Base-by-base conservation (phyloP, 2,113 vertebrate species). In the Misgurnus mizolepis region DNA sequence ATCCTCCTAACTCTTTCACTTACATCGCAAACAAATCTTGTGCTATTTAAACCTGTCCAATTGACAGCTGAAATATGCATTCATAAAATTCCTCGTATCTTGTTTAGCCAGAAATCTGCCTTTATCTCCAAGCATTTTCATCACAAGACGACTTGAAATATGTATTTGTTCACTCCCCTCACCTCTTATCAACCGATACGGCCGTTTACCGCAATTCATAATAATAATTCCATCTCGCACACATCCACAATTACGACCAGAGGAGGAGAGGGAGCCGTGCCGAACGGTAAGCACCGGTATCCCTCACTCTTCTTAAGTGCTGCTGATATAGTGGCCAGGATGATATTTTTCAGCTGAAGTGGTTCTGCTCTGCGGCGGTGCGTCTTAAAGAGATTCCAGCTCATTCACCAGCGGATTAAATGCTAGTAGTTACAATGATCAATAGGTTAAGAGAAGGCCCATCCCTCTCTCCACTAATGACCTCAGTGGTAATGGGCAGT, bases 401-500 rank as follows among this genome's bases (percentile, higher is more conserved):
- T 96, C 95, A 91, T 95, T 95, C 94, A 94, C 92, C 94, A 93
- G 94, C 90, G 96, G 96, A 97, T 98, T 98, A 99, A 98, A 98
- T 97, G 95, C 95, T 96, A 93, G 95, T 96, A 96, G 96, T 98
- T 98, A 95, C 93, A 92, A 92, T 98, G 96, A 99, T 99, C 98
- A 98, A 98, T 99, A 98, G 96, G 96, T 99, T 97, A 98, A 97
- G 95, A 96, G 95, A 93, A 88, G 92, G 91, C 94, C 96, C 95
- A 96, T 98, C 95, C 96, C 93, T 97, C 96, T 97, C 93, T 92
- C 94, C 90, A 95, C 95, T 98, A 98, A 98, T 98, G 97, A 98
- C 96, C 96, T 97, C 95, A 89, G 93, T 96, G 94, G 96, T 97
- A 97, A 98, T 96, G 96, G 96, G 94, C 96, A 98, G 96, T 98